Base-by-base conservation (phyloP, 2,113 vertebrate species). In the Petroica traversi region DNA sequence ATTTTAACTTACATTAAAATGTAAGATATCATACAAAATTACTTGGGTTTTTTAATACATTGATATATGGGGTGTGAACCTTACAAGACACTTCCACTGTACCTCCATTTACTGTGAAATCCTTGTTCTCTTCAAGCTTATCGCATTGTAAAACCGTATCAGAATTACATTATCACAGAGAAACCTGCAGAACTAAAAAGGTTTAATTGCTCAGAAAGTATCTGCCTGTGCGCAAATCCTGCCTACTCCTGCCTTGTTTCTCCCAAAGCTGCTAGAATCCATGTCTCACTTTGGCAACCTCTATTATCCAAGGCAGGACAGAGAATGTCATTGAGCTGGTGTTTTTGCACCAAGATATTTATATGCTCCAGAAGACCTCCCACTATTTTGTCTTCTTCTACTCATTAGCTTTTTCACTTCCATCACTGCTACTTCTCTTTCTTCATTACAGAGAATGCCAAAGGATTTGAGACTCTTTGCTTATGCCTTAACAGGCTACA, bases 1-100 rank as follows among this genome's bases (percentile, higher is more conserved):
- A 95, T 96, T 96, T 97, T 96, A 96, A 96, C 95, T 96, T 95
- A 86, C 76, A 95, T 97, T 97, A 96, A 97, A 97, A 95, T 72
- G 84, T 59, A 97, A 96, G 78, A 91, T 87, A 91, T 80, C 72
- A 95, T 91, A 86, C 93, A 96, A 97, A 97, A 93, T 92, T 77
- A 95, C 89, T 96, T 90, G 64, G 52, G 22, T 61, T 95, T 93
- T 95, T 51, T 63, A 92, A 85, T 74, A 79, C 54, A 62, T 76
- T 91, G 92, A 93, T 96, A 62, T 68, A 93, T 85, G 88, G 33
- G 22, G 43, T 85, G 54, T 91, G 91, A 92, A 88, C 85, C 66
- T 87, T 88, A 51, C 17, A 66, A 85, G 63, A 51, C 74, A 74
- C 62, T 91, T 88, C 41, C 45, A 46, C 49, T 80, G 36, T 51